Conservation (phyloP, 2,888 invertebrate genomes). For the Meghimatium bilineatum region DNA sequence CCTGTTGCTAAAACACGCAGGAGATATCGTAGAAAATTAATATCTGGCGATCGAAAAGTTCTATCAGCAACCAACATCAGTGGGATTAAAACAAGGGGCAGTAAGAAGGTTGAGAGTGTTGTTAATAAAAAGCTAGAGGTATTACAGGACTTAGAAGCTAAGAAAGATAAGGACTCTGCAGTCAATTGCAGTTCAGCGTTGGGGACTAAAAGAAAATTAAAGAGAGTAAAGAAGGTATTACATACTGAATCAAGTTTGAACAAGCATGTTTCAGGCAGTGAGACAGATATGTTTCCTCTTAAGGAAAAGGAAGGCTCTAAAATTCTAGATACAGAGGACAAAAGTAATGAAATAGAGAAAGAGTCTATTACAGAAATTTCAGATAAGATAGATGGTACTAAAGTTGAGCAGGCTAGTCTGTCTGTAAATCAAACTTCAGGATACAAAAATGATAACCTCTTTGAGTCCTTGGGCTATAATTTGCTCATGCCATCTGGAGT, state of each 20-base stretch:
- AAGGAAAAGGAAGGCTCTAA: not conserved
- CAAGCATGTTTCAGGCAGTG: not conserved
- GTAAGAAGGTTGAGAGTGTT: not conserved
- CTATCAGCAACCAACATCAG: not conserved
- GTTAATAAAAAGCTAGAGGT: slow-evolving; percentile 6
- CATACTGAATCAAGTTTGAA: not conserved
- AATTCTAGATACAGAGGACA: not conserved
- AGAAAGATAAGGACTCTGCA: not conserved
- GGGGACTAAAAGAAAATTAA: not conserved
- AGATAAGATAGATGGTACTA: not conserved
- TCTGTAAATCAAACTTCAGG: not conserved
- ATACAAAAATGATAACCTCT: slow-evolving; percentile 13
- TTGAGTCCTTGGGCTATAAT: slow-evolving; percentile 12
- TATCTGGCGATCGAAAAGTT: not conserved
- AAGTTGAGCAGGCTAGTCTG: not conserved
- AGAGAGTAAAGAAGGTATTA: not conserved
- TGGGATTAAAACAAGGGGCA: slow-evolving; percentile 10
- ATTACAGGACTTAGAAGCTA: not conserved
- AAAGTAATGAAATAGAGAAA: not conserved
- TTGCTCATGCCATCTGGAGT: not conserved
- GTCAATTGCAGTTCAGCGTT: not conserved
- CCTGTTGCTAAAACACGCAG: not conserved
- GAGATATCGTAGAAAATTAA: slow-evolving; percentile 7
- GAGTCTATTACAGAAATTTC: not conserved
- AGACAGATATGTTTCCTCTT: not conserved